Base-by-base conservation (phyloP, 2,797 vertebrate genomes). In the Petrocephalus sullivani region DNA sequence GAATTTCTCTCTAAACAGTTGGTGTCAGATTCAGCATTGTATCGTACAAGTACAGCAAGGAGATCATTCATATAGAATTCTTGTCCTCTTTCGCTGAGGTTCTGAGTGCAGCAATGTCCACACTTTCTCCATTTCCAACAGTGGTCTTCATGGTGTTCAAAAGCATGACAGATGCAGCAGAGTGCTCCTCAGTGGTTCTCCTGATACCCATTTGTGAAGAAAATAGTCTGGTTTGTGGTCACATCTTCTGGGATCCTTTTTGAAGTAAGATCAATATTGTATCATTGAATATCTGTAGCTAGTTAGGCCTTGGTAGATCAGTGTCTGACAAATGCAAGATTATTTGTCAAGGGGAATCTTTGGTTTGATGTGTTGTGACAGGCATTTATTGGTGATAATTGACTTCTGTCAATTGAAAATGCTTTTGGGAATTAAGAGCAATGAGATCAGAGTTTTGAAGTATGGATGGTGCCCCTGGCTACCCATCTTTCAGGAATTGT, bases 361-460 rank as follows among this genome's bases (percentile, higher is more conserved):
- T 49, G 75, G 19, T n/a, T 75, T 75, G 14, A 75, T 75, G 37
- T 75, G 67, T 75, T 75, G 67, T 75, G 14, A 75, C 67, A 41
- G 37, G 67, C 33, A 37, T 12, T 75, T 33, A 75, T 19, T 75
- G 33, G 75, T 49, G 75, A n/a, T 46, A 81, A 81, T 81, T 81
- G 75, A 81, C 41, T 81, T 81, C 75, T 81, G 75, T 81, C 75
- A 81, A 49, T 81, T 46, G 46, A 81, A 81, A 81, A 81, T 81
- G 41, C 37, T 81, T 49, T 49, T 49, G 75, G 75, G 75, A 81
- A 46, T 81, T 81, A 46, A 81, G 41, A 49, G 37, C 75, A 49
- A 49, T 49, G 19, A n/a, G 41, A 16, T 75, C 14, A 75, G 67
- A 41, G 67, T 75, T 41, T 75, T 33, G 37, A 41, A 75, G 33